Conservation (phyloP, 2,888 invertebrate genomes). For the Scaptomyza cyrtandrae region DNA sequence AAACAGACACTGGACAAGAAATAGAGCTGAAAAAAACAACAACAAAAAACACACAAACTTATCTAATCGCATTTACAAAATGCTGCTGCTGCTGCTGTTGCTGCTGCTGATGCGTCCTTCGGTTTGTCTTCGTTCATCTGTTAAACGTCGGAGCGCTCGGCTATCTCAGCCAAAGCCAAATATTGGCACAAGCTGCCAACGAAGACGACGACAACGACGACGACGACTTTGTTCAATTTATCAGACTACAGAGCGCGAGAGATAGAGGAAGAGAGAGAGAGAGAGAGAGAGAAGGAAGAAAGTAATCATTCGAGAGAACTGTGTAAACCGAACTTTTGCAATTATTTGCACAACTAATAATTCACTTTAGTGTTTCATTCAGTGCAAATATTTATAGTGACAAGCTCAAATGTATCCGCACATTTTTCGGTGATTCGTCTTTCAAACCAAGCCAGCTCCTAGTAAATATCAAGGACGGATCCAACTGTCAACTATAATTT, state of each 20-base stretch:
- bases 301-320: slow-evolving; percentile 15
- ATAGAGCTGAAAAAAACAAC: slow-evolving; percentile 13
- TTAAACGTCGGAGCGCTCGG: not conserved
- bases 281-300: slow-evolving; percentile 23
- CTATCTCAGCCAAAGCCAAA: slow-evolving; percentile 45
- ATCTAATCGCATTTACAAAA: slow-evolving; percentile 24
- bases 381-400: slow-evolving; percentile 60
- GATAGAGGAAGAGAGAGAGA: slow-evolving; percentile 23
- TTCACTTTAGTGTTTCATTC: slow-evolving; percentile 74
- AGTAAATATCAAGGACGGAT: slow-evolving; percentile 5
- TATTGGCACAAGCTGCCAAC: slow-evolving; percentile 63
- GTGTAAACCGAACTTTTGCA: slow-evolving; percentile 67
- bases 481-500: not conserved
- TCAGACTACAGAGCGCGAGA: slow-evolving; percentile 24
- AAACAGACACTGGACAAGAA: slow-evolving; percentile 6
- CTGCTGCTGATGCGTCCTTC: too few relatives aligned
- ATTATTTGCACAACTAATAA: slow-evolving; percentile 75
- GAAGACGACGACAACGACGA: slow-evolving; percentile 17
- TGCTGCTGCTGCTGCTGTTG: not conserved
- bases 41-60: slow-evolving; percentile 14
- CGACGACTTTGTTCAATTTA: slow-evolving; percentile 29
- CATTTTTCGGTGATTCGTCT: slow-evolving; percentile 3
- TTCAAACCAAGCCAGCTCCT: not conserved
- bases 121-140: not conserved
- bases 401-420: slow-evolving; percentile 9